Evolutionary conservation across 2,797 vertebrate species (phyloP), one percentile per base, ranked within the genome.

Genomic region (Epinephelus malabaricus): DNA sequence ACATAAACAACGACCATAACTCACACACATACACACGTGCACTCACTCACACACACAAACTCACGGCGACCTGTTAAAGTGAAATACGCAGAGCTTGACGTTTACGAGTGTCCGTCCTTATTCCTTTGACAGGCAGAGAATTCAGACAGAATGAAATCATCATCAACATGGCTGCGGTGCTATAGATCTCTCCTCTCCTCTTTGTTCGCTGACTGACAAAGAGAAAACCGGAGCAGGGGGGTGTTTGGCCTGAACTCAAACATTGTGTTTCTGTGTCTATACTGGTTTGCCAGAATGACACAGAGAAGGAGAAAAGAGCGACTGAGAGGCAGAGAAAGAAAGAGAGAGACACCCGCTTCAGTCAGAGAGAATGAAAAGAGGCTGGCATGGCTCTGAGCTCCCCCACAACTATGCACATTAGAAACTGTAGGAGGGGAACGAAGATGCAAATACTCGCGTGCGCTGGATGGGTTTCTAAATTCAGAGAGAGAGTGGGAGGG

Each of bases 91-190:
- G 74, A 62, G 76, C 63, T 75, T 76, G 91, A 87, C 79, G 34
- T 94, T 95, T 92, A 92, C 71, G 63, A 91, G 87, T 81, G 84
- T 85, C 83, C 47, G 65, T 85, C 87, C 82, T 94, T 77, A 91
- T 91, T 91, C 86, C 80, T 83, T n/a, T 91, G 92, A 92, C 88
- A 82, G 79, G 76, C 54, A 66, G 69, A 89, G 91, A 90, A 89
- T 89, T 89, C 82, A 88, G 87, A 89, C 70, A 71, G 85, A 91
- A 86, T 89, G 78, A 90, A 91, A 89, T 89, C 74, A 87, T 89
- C 89, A 89, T 92, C 89, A 93, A 79, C 83, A 79, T 79, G 77
- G 86, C 81, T 38, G 62, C 63, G 14, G 66, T 10, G 78, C 79
- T 78, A 85, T 89, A 86, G 86, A 88, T 94, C 88, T 83, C 78